phyloP scores from a whole-genome alignment of 2,797 vertebrate species.

The Bradypodion pumilum region DNA sequence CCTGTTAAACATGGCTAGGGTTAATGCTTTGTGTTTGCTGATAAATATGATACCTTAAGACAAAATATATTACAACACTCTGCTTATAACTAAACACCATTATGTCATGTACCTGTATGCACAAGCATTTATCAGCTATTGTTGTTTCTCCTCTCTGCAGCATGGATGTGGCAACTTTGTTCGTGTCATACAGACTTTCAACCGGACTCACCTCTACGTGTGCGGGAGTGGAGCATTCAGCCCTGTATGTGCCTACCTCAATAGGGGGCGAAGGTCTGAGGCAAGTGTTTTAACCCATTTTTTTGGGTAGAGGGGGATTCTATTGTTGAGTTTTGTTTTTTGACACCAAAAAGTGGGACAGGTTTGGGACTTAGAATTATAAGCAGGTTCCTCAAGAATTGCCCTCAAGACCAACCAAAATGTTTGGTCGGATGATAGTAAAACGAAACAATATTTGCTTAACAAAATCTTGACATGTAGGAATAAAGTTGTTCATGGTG shows the following conservation, averaged over 20 bases:
- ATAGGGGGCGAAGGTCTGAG: constrained; percentile 93
- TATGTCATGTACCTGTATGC: background rate
- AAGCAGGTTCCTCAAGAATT: too few species aligned
- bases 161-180: constrained; percentile 97
- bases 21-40: too few species aligned
- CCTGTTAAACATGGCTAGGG: background rate
- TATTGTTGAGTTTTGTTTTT: too few species aligned
- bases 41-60: too few species aligned
- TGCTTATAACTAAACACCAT: background rate
- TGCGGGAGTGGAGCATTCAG: constrained; percentile 97
- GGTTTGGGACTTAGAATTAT: too few species aligned
- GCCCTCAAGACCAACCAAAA: too few species aligned
- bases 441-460: too few species aligned
- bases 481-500: too few species aligned
- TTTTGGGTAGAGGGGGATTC: too few species aligned
- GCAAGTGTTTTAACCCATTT: constrained; percentile 65
- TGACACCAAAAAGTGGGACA: too few species aligned
- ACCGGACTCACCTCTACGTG: constrained; percentile 94
- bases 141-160: constrained; percentile 68
- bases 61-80: background rate
- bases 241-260: constrained; percentile 91
- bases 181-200: constrained; percentile 92
- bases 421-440: too few species aligned
- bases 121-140: background rate
- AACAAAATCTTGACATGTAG: too few species aligned